These are phyloP conservation scores for Alectoris magna DNA, from an alignment of 2,797 vertebrate species.

Conservation along the genomic window DNA sequence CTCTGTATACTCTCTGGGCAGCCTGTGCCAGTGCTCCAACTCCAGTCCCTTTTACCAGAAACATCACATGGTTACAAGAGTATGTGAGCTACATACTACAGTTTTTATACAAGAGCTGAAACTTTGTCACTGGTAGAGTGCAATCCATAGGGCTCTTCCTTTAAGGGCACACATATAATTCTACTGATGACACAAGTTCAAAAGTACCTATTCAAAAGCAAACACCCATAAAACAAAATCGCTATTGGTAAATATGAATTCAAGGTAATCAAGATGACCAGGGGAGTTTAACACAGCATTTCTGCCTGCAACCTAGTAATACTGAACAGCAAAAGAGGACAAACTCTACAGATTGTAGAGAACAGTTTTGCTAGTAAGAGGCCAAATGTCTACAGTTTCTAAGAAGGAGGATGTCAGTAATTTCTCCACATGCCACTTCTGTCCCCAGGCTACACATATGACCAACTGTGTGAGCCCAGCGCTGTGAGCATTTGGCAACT, in stretches of 20 bases:
- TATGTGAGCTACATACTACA: background rate
- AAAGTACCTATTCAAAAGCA: background rate
- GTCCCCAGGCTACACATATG: conserved; percentile 62
- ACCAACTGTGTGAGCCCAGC: conserved; percentile 31
- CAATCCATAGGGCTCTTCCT: fast-evolving
- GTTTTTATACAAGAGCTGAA: background rate
- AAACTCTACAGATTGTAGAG: background rate
- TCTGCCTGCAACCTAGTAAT: background rate
- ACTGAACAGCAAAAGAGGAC: background rate
- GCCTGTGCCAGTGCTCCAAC: no score
- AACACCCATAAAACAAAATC: background rate
- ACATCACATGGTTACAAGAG: fast-evolving
- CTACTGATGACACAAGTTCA: fast-evolving
- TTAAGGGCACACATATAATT: fast-evolving
- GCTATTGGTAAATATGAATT: fast-evolving
- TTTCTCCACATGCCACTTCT: conserved; percentile 84
- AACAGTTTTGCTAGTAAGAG: background rate
- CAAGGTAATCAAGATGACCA: background rate
- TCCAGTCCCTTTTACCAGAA: background rate
- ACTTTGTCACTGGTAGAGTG: background rate
- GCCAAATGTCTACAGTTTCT: background rate
- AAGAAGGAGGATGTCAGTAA: conserved; percentile 77
- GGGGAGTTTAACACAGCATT: background rate
- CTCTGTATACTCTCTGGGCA: no score
- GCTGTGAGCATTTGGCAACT: background rate